Evolutionary conservation across 2,797 vertebrate species (phyloP).

Genomic region (Mycteria americana): DNA sequence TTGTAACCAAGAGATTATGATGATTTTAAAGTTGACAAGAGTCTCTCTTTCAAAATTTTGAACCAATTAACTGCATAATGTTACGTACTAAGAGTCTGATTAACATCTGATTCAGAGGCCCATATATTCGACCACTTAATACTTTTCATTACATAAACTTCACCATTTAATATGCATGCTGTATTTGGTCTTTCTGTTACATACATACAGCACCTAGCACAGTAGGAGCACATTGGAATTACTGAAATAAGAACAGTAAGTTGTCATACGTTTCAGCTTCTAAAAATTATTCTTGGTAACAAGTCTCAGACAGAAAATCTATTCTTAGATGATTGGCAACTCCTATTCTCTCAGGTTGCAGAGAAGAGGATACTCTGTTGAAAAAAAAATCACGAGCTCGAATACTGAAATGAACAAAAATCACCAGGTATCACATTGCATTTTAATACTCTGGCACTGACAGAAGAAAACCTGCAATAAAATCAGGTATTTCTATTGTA

Average conservation of each 20-base stretch:
- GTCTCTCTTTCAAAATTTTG: background rate
- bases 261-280: background rate
- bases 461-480: background rate
- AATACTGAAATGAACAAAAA: constrained; percentile 7
- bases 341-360: background rate
- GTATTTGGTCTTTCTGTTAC: background rate
- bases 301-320: background rate
- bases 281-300: background rate
- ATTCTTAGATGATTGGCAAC: background rate
- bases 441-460: background rate
- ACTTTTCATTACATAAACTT: background rate
- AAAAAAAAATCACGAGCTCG: background rate
- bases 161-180: background rate
- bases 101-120: background rate
- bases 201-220: background rate
- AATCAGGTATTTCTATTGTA: background rate
- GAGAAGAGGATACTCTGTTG: background rate
- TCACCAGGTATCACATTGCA: background rate
- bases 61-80: background rate
- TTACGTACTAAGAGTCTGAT: background rate
- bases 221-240: background rate
- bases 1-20: background rate
- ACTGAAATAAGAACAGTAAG: background rate
- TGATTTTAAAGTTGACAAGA: background rate
- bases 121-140: background rate